Conservation (phyloP, 2,888 invertebrate genomes). For the Drosophila gaucha region DNA sequence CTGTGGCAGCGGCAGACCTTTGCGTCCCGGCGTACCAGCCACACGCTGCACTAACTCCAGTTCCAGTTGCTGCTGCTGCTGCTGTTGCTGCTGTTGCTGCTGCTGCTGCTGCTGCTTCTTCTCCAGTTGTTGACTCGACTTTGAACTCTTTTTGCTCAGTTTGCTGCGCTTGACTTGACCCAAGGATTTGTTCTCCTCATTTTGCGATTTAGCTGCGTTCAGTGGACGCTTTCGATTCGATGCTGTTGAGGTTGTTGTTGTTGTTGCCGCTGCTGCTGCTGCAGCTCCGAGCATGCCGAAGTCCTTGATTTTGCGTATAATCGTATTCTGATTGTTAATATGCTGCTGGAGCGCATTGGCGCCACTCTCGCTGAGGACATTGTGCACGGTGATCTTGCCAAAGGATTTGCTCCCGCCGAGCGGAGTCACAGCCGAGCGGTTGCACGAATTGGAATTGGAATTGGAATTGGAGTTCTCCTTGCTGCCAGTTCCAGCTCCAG, state of each 20-base stretch:
- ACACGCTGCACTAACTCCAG: constrained; percentile 33
- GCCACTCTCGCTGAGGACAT: constrained; percentile 79
- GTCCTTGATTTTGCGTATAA: constrained; percentile 83
- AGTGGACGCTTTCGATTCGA: constrained; percentile 66
- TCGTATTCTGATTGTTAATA: constrained; percentile 80
- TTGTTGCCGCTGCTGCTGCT: constrained; percentile 29
- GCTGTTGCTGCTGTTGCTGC: background rate
- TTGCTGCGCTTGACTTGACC: constrained; percentile 57
- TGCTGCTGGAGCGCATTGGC: constrained; percentile 71
- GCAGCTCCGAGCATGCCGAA: constrained; percentile 83
- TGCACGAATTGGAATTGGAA: background rate
- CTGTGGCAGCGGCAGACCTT: constrained; percentile 88
- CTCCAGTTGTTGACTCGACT: background rate
- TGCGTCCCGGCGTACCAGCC: constrained; percentile 79
- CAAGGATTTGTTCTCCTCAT: constrained; percentile 44
- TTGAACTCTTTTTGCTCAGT: constrained; percentile 36
- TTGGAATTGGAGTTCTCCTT: background rate
- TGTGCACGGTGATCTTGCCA: constrained; percentile 82
- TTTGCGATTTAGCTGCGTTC: constrained; percentile 42
- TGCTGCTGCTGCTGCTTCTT: constrained; percentile 8
- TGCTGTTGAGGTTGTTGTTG: background rate
- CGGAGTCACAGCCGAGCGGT: constrained; percentile 35
- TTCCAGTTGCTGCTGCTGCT: constrained; percentile 13
- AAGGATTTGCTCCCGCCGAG: constrained; percentile 74
- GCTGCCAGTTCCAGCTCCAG: constrained; percentile 7